Evolutionary conservation across 1,140 invertebrate genomes (phyloP).

Genomic region (Tetragnatha versicolor): DNA sequence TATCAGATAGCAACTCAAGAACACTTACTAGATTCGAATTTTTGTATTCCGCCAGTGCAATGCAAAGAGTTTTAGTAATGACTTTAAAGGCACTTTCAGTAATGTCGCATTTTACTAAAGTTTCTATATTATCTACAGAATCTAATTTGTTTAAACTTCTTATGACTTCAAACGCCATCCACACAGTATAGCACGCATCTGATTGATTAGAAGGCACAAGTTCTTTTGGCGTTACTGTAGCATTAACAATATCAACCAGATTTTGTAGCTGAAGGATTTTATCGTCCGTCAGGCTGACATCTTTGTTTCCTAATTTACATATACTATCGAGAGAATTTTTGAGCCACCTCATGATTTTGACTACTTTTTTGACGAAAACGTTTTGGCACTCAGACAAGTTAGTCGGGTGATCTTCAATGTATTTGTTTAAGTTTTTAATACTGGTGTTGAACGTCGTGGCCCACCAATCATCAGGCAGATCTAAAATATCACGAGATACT

Average conservation of each 20-base stretch:
- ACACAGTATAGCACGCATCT: not conserved
- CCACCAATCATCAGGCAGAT: slow-evolving; percentile 24
- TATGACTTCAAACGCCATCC: slow-evolving; percentile 11
- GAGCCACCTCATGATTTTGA: slow-evolving; percentile 4
- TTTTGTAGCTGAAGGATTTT: not conserved
- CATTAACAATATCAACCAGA: not conserved
- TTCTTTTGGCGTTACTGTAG: not conserved
- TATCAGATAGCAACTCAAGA: not conserved
- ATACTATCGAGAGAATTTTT: slow-evolving; percentile 17
- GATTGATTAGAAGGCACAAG: not conserved
- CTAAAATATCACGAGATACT: not conserved
- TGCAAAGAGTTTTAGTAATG: slow-evolving; percentile 20
- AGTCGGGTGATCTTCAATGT: not conserved
- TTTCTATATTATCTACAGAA: slow-evolving; percentile 3
- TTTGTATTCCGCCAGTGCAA: slow-evolving; percentile 3
- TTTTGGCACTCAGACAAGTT: slow-evolving; percentile 32
- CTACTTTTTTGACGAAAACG: slow-evolving; percentile 19
- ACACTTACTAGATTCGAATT: not conserved
- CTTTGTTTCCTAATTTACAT: not conserved
- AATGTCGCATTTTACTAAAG: slow-evolving; percentile 11
- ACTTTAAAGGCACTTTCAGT: slow-evolving; percentile 22
- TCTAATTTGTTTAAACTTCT: slow-evolving; percentile 1
- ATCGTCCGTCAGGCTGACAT: not conserved
- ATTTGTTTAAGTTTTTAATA: not conserved
- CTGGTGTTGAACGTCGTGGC: not conserved